A percentile compares a stretch with the other conserved stretches of the same genome.
Evolutionary conservation across 2,797 vertebrate genomes (phyloP).

Genomic region (Smutsia gigantea): DNA sequence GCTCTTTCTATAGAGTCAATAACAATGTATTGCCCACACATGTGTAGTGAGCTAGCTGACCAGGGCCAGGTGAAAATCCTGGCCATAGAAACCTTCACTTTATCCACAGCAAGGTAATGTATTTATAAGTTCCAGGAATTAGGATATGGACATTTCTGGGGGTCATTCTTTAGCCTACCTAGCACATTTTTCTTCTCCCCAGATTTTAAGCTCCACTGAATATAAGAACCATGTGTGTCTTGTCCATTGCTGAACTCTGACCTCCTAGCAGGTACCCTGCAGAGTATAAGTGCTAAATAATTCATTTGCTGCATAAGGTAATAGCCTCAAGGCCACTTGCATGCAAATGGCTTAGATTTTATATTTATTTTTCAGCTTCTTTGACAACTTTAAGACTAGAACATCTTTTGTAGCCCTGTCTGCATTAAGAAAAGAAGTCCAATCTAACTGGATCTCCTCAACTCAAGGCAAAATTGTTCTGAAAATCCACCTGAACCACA

Average conservation of each 20-base stretch:
- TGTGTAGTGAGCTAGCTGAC: too few species aligned
- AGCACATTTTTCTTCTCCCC: not conserved
- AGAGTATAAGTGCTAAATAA: not conserved
- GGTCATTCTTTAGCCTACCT: not conserved
- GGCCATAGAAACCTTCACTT: too few species aligned
- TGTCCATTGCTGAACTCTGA: not conserved
- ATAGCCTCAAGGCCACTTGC: not conserved
- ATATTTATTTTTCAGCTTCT: not conserved
- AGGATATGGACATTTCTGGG: not conserved
- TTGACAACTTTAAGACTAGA: slow-evolving; percentile 9
- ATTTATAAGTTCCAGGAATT: not conserved
- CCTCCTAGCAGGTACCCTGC: not conserved
- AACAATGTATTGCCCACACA: too few species aligned
- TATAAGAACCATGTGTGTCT: not conserved
- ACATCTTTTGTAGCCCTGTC: not conserved
- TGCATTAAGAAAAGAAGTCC: not conserved
- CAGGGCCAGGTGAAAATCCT: too few species aligned
- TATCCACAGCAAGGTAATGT: not conserved
- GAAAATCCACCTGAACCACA: not conserved
- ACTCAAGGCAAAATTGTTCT: not conserved
- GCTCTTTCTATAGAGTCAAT: too few species aligned
- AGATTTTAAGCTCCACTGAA: not conserved
- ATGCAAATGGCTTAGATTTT: slow-evolving; percentile 18
- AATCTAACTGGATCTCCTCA: not conserved
- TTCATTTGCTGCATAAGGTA: slow-evolving; percentile 20